A percentile compares a stretch with the other conserved stretches of the same genome.
Evolutionary conservation across 2,797 vertebrate species (phyloP).

Genomic region (Triplophysa yarkandensis): DNA sequence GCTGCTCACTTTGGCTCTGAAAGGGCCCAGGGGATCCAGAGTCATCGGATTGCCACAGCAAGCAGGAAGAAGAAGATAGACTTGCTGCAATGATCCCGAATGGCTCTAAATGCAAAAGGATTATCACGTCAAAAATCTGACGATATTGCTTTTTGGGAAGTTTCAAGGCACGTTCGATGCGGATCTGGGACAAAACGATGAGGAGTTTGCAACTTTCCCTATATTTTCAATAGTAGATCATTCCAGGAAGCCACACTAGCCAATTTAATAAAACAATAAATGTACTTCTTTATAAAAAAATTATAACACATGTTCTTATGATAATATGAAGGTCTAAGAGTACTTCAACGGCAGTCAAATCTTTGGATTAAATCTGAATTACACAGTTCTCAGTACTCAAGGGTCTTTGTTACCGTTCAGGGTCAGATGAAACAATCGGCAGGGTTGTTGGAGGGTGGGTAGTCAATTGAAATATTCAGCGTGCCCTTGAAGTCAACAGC

Average conservation of each 20-base stretch:
- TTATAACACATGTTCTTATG: background rate
- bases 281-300: too few relatives aligned
- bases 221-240: background rate
- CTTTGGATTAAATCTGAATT: slow-evolving; percentile 42
- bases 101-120: slow-evolving; percentile 14
- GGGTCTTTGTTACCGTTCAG: slow-evolving; percentile 42
- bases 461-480: slow-evolving; percentile 62
- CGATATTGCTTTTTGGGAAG: slow-evolving; percentile 32
- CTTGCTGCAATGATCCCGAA: slow-evolving; percentile 27
- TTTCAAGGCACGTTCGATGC: slow-evolving; percentile 18
- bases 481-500: slow-evolving; percentile 58
- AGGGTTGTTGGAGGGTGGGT: slow-evolving; percentile 55
- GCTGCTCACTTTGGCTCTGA: slow-evolving; percentile 78
- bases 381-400: slow-evolving; percentile 27
- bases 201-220: background rate
- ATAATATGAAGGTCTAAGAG: background rate
- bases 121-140: slow-evolving; percentile 44
- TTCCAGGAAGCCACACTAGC: too few relatives aligned
- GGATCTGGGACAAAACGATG: slow-evolving; percentile 27
- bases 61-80: slow-evolving; percentile 30
- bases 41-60: slow-evolving; percentile 55
- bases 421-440: slow-evolving; percentile 50
- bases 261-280: too few relatives aligned
- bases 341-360: slow-evolving; percentile 35
- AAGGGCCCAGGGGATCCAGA: slow-evolving; percentile 74